These are phyloP conservation scores for Pteruthius melanotis DNA, from an alignment of 2,113 vertebrate genomes.

Conservation along the genomic window DNA sequence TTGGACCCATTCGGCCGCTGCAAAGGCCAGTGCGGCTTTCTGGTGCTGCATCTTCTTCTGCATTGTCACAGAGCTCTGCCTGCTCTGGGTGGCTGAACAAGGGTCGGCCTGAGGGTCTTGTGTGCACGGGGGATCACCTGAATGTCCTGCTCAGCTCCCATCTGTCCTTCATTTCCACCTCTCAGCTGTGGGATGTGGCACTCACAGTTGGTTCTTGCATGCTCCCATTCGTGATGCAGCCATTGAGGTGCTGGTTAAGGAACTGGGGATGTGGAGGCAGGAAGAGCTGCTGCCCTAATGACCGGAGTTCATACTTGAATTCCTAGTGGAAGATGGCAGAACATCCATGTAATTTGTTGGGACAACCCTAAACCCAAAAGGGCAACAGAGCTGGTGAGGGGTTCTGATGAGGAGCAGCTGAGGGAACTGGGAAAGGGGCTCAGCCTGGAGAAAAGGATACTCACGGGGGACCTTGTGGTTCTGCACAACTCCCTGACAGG, in stretches of 20 bases:
- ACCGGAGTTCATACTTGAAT: not conserved
- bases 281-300: not conserved
- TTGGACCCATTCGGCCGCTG: rapidly evolving
- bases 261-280: not conserved
- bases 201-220: no score
- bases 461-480: not conserved
- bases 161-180: not conserved
- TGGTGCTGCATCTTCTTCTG: not conserved
- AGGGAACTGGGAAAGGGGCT: not conserved
- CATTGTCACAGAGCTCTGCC: not conserved
- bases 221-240: rapidly evolving
- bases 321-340: not conserved
- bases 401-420: not conserved
- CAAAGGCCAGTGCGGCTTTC: rapidly evolving
- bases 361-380: not conserved
- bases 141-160: not conserved
- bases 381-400: not conserved
- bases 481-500: not conserved
- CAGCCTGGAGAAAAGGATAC: not conserved
- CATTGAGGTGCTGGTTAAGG: not conserved
- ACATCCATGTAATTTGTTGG: rapidly evolving
- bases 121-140: rapidly evolving
- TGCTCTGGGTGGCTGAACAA: not conserved
- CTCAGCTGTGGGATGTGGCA: not conserved
- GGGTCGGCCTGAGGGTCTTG: not conserved